Evolutionary conservation across 92 coral and sea anemone genomes (phyloP).

Genomic region (Virgularia gustaviana): DNA sequence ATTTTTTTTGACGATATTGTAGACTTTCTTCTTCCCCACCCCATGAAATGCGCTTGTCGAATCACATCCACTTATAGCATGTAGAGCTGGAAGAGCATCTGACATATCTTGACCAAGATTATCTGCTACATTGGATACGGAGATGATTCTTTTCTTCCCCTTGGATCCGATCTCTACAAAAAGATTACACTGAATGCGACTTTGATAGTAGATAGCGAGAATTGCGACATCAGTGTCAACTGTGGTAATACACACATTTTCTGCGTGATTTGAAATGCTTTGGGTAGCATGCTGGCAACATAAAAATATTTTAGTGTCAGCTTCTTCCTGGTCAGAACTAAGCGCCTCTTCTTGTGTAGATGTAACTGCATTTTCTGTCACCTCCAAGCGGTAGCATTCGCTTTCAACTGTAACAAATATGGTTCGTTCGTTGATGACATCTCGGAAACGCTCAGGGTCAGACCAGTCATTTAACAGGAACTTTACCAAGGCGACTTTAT

Average conservation of each 20-base stretch:
- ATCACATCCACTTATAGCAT: conserved; percentile 1
- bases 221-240: conserved; percentile 14
- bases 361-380: neutral
- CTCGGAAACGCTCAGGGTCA: conserved; percentile 1
- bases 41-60: neutral
- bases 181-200: conserved; percentile 1
- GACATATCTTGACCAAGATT: neutral
- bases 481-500: conserved; percentile 20
- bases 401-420: conserved; percentile 16
- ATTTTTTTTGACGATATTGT: neutral
- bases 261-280: neutral
- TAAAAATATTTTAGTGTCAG: conserved; percentile 22
- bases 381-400: conserved; percentile 14
- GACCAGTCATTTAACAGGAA: conserved; percentile 13
- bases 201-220: conserved; percentile 12
- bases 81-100: neutral
- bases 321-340: conserved; percentile 16
- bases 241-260: conserved; percentile 5
- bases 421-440: conserved; percentile 12
- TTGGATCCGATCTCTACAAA: neutral
- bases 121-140: neutral
- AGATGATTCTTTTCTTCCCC: neutral
- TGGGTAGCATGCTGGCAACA: conserved; percentile 25
- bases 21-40: neutral
- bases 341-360: conserved; percentile 1